A percentile compares a stretch with the other conserved stretches of the same genome.
Evolutionary conservation across 2,797 vertebrate genomes (phyloP).

Genomic region (Protonibea diacanthus): DNA sequence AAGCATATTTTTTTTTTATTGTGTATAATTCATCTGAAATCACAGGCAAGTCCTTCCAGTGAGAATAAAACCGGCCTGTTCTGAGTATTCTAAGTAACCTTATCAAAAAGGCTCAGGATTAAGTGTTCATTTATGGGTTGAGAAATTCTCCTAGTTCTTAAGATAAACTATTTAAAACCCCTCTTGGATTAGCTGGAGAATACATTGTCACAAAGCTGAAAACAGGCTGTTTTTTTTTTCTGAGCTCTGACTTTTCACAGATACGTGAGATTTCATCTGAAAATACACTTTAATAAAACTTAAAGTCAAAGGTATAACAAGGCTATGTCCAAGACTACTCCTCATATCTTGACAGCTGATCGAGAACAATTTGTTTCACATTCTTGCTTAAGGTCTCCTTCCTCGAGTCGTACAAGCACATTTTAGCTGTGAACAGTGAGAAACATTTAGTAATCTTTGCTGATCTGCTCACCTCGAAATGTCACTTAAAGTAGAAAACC

Average conservation of each 20-base stretch:
- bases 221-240: too few relatives aligned
- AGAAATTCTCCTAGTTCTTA: too few relatives aligned
- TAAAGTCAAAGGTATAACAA: not conserved
- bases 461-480: slow-evolving; percentile 1
- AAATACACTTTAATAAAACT: not conserved
- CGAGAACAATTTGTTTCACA: not conserved
- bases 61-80: too few relatives aligned
- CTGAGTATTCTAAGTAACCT: too few relatives aligned
- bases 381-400: not conserved
- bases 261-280: not conserved
- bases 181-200: too few relatives aligned
- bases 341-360: slow-evolving; percentile 9
- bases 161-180: too few relatives aligned
- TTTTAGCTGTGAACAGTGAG: not conserved
- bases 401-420: not conserved
- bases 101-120: too few relatives aligned
- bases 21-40: too few relatives aligned
- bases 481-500: not conserved
- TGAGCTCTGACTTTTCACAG: not conserved
- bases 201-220: too few relatives aligned
- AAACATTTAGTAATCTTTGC: not conserved
- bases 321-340: not conserved
- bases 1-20: not conserved
- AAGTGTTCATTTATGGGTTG: too few relatives aligned
- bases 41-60: too few relatives aligned